Evolutionary conservation across 2,888 invertebrate species (phyloP), one percentile per base, ranked within the genome.

Genomic region (Euzophera pinguis): DNA sequence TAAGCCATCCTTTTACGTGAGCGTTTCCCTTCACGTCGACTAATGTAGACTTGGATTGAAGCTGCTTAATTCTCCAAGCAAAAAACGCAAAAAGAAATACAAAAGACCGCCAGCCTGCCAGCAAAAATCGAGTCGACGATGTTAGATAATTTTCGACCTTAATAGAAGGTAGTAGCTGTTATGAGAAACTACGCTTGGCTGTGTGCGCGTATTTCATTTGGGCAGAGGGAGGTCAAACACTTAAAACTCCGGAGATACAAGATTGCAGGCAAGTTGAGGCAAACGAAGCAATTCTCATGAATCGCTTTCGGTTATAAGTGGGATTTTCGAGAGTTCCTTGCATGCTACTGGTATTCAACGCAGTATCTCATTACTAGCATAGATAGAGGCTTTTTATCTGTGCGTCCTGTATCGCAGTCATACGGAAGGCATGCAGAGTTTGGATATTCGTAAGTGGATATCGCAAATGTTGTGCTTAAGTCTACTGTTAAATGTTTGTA

Each of bases 161-260:
- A 72, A 53, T 53, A 47, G 38, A 52, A 57, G 53, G 62, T 47
- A 62, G 67, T 75, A 81, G 71, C 69, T 67, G 59, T 63, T 64
- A 70, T 62, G 62, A 59, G 62, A 61, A 62, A 59, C 62, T 62
- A 56, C 63, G 63, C 69, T 72, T 65, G 62, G 73, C 69, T 69
- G 70, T 72, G 74, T 80, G 78, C 77, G 78, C 76, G 77, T 78
- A 82, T 78, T 83, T 83, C 84, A 83, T 84, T 84, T 84, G 80
- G 83, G 81, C 81, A 78, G 81, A 82, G 83, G 79, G 79, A 82
- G 82, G 82, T 81, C 82, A 84, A 84, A 84, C 84, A 84, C 84
- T 84, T 84, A 83, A 39, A 82, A 83, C 77, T 79, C 76, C 75
- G 80, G 81, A 84, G 83, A 84, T 84, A 84, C 83, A 82, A 84